Conservation (phyloP, 2,888 invertebrate genomes). For the Heterodera filipjevi region DNA sequence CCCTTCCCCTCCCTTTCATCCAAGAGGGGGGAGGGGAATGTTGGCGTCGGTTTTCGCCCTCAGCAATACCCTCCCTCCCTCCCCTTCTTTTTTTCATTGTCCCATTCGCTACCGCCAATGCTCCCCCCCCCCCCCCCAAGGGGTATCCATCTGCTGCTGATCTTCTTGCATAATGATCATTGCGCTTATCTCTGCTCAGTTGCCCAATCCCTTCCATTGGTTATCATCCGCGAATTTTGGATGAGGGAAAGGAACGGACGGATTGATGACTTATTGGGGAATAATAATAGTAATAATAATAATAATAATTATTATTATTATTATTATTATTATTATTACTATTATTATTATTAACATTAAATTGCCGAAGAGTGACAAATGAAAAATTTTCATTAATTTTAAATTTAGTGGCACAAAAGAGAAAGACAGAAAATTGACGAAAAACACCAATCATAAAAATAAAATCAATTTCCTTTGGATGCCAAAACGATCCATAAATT, state of each 20-base stretch:
- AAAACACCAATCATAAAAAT: not conserved
- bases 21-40: not conserved
- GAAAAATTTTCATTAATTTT: not conserved
- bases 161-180: constrained; percentile 1
- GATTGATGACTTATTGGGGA: not conserved
- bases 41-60: constrained; percentile 16
- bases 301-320: no score
- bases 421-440: not conserved
- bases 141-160: constrained; percentile 3
- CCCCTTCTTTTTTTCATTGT: not conserved
- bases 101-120: not conserved
- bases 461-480: not conserved
- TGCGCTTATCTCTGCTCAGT: not conserved
- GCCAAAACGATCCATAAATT: not conserved
- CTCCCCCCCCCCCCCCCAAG: not conserved
- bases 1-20: not conserved
- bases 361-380: not conserved
- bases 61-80: not conserved
- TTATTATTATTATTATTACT: no score
- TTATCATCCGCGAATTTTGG: constrained; percentile 5
- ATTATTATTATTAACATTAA: no score
- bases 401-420: not conserved
- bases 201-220: not conserved
- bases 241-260: not conserved
- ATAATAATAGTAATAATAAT: not conserved